phyloP scores from a whole-genome alignment of 2,888 invertebrate species.

The Phasia obesa region DNA sequence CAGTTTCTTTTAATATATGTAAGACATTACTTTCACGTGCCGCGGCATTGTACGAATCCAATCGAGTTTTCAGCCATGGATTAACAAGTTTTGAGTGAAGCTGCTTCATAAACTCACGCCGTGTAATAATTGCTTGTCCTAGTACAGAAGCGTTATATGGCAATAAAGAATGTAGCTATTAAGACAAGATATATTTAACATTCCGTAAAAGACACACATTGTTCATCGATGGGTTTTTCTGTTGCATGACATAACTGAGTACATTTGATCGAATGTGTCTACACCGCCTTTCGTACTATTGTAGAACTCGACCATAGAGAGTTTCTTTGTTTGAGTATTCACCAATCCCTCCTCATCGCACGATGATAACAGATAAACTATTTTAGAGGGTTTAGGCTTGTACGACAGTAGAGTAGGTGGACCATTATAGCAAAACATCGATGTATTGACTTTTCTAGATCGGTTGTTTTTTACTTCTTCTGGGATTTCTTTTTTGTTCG shows the following conservation, averaged over 20 bases:
- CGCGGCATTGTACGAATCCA: neutral
- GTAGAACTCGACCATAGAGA: conserved; percentile 56
- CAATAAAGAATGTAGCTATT: conserved; percentile 19
- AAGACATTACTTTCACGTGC: neutral
- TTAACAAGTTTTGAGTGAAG: conserved; percentile 24
- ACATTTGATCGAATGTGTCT: conserved; percentile 49
- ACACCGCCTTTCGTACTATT: conserved; percentile 58
- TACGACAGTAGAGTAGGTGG: neutral
- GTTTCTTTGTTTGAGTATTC: conserved; percentile 41
- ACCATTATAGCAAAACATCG: conserved; percentile 5
- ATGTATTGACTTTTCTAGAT: conserved; percentile 2
- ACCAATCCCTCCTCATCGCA: conserved; percentile 47
- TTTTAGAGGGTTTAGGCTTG: conserved; percentile 4
- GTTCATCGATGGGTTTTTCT: conserved; percentile 52
- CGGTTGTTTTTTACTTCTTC: conserved; percentile 3
- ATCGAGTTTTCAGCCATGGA: conserved; percentile 15
- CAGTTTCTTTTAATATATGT: neutral
- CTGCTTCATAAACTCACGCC: conserved; percentile 14
- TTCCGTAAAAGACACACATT: conserved; percentile 48
- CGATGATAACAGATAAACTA: conserved; percentile 36
- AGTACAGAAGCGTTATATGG: conserved; percentile 27
- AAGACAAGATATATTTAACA: conserved; percentile 27
- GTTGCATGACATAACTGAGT: conserved; percentile 18
- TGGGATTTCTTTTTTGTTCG: neutral
- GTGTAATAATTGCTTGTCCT: neutral